phyloP scores from a whole-genome alignment of 2,113 vertebrate genomes.

The Neotragus pygmaeus region DNA sequence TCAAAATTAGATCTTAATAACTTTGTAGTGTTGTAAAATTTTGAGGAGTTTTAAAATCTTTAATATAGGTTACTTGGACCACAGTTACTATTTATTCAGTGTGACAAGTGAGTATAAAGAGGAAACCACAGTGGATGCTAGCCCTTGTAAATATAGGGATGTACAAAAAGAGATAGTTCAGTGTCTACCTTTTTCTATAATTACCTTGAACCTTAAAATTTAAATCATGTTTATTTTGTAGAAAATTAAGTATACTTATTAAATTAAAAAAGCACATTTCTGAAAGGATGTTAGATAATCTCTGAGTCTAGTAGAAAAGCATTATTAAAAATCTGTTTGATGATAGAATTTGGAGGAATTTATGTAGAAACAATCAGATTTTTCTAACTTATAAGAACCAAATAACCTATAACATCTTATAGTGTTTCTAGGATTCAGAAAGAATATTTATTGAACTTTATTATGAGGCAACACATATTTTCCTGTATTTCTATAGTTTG shows the following conservation, averaged over 20 bases:
- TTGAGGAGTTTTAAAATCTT: slow-evolving; percentile 55
- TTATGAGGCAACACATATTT: slow-evolving; percentile 71
- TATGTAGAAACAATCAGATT: slow-evolving; percentile 75
- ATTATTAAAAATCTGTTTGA: slow-evolving; percentile 73
- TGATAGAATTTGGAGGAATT: slow-evolving; percentile 63
- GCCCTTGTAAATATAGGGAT: slow-evolving; percentile 63
- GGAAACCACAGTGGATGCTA: slow-evolving; percentile 68
- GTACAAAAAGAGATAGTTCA: slow-evolving; percentile 38
- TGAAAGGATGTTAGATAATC: slow-evolving; percentile 63
- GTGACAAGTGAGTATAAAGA: slow-evolving; percentile 47
- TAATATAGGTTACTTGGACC: slow-evolving; percentile 74
- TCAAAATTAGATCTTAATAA: slow-evolving; percentile 72
- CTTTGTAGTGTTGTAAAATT: slow-evolving; percentile 64
- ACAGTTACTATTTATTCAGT: slow-evolving; percentile 72
- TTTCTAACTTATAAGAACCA: slow-evolving; percentile 82
- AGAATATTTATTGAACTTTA: slow-evolving; percentile 77
- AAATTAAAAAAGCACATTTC: slow-evolving; percentile 81
- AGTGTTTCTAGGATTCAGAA: slow-evolving; percentile 77
- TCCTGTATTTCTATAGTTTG: slow-evolving; percentile 69
- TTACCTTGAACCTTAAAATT: slow-evolving; percentile 78
- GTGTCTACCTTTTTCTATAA: slow-evolving; percentile 79
- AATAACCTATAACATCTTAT: slow-evolving; percentile 72
- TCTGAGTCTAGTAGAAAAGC: slow-evolving; percentile 57
- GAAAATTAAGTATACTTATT: slow-evolving; percentile 58
- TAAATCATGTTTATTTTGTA: slow-evolving; percentile 75